phyloP scores from a whole-genome alignment of 2,113 vertebrate species.

The Sander lucioperca region DNA sequence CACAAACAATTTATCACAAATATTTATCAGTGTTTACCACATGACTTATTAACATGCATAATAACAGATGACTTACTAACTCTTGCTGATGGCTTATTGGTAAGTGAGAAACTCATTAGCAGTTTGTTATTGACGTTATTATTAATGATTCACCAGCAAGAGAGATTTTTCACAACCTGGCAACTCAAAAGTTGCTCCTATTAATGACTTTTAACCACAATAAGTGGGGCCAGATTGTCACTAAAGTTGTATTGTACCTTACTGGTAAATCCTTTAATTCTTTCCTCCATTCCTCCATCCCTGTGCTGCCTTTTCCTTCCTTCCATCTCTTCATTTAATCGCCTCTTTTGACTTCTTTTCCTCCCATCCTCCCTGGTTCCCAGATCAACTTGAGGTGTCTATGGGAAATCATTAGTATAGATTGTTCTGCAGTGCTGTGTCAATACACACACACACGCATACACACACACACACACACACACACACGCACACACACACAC shows the following conservation, averaged over 20 bases:
- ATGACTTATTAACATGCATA: not conserved
- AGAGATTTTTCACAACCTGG: not conserved
- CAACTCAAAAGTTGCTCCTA: not conserved
- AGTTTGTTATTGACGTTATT: not conserved
- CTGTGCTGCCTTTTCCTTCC: not conserved
- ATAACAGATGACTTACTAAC: not conserved
- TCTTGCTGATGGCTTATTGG: not conserved
- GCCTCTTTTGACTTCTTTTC: conserved; percentile 37
- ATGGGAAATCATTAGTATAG: conserved; percentile 80
- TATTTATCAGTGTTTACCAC: not conserved
- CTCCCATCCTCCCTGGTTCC: conserved; percentile 55
- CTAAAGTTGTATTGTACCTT: not conserved
- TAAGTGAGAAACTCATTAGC: not conserved
- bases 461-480: conserved; percentile 33
- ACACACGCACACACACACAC: conserved; percentile 34
- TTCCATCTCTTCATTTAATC: conserved; percentile 6
- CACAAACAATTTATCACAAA: not conserved
- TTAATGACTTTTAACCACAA: not conserved
- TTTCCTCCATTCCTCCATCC: not conserved
- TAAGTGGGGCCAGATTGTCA: not conserved
- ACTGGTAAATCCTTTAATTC: no score
- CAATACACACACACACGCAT: conserved; percentile 51
- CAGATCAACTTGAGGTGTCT: conserved; percentile 75
- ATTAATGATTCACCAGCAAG: not conserved
- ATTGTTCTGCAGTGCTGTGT: conserved; percentile 72